Evolutionary conservation across 2,113 vertebrate genomes (phyloP).

Genomic region (Tetrax tetrax): DNA sequence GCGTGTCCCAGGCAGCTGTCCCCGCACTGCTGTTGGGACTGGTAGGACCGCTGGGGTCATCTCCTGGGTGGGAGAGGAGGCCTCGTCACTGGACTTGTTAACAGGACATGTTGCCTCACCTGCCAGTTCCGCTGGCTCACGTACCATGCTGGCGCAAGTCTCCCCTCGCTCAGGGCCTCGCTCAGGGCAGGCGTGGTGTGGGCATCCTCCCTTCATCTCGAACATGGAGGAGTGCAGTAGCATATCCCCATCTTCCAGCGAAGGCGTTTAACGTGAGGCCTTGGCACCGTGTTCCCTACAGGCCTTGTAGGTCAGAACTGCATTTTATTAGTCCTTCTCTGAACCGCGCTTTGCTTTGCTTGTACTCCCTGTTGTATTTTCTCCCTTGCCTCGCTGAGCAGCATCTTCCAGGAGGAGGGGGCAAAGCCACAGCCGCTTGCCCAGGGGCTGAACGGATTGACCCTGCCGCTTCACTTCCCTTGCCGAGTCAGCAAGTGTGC

Average conservation of each 20-base stretch:
- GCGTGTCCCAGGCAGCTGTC: accelerated
- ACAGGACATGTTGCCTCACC: not conserved
- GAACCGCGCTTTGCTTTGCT: not conserved
- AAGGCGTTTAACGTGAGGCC: not conserved
- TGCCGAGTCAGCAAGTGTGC: not conserved
- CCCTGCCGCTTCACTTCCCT: not conserved
- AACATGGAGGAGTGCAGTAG: accelerated
- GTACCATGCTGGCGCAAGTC: accelerated
- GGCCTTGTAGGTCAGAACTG: not conserved
- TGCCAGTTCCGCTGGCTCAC: not conserved
- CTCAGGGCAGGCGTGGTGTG: not conserved
- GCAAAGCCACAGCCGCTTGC: not conserved
- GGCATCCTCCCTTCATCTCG: not conserved
- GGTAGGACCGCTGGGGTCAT: not conserved
- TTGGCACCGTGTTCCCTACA: not conserved
- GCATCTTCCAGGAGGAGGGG: not conserved
- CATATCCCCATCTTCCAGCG: not conserved
- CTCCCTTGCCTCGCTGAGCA: not conserved
- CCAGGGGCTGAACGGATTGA: accelerated
- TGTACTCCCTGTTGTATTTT: not conserved
- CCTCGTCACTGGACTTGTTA: not conserved
- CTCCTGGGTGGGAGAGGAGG: not conserved
- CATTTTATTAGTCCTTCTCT: not conserved
- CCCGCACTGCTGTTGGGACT: not conserved
- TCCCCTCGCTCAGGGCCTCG: not conserved